Evolutionary conservation across 2,888 invertebrate species (phyloP).

Genomic region (Hipparchia sbordonii): DNA sequence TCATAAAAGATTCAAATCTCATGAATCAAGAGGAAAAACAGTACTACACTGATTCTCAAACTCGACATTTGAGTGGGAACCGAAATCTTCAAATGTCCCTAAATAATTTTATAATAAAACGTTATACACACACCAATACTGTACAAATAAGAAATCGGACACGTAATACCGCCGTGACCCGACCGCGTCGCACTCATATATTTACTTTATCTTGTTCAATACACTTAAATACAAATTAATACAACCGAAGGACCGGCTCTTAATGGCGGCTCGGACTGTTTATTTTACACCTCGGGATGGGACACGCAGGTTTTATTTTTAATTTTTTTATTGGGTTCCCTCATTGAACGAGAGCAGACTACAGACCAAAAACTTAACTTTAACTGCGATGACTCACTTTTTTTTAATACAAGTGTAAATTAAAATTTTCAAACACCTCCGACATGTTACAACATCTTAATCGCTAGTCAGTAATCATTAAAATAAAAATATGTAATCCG

Average conservation of each 20-base stretch:
- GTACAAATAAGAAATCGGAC: slow-evolving; percentile 43
- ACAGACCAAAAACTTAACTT: slow-evolving; percentile 5
- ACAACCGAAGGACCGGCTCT: slow-evolving; percentile 75
- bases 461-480: too few relatives aligned
- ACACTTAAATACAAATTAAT: slow-evolving; percentile 84
- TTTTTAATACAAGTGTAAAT: too few relatives aligned
- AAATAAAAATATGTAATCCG: too few relatives aligned
- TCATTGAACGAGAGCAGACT: slow-evolving; percentile 31
- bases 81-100: not conserved
- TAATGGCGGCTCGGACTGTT: slow-evolving; percentile 77
- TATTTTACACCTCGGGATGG: slow-evolving; percentile 80
- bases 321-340: slow-evolving; percentile 59
- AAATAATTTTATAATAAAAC: slow-evolving; percentile 14
- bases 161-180: slow-evolving; percentile 62
- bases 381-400: too few relatives aligned
- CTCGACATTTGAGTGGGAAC: not conserved
- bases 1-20: too few relatives aligned
- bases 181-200: slow-evolving; percentile 67
- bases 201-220: slow-evolving; percentile 82
- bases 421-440: too few relatives aligned
- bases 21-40: too few relatives aligned
- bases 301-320: slow-evolving; percentile 67
- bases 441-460: too few relatives aligned
- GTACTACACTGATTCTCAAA: too few relatives aligned
- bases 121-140: slow-evolving; percentile 17